phyloP scores from a whole-genome alignment of 92 coral and sea anemone genomes.

The Paramuricea clavata region DNA sequence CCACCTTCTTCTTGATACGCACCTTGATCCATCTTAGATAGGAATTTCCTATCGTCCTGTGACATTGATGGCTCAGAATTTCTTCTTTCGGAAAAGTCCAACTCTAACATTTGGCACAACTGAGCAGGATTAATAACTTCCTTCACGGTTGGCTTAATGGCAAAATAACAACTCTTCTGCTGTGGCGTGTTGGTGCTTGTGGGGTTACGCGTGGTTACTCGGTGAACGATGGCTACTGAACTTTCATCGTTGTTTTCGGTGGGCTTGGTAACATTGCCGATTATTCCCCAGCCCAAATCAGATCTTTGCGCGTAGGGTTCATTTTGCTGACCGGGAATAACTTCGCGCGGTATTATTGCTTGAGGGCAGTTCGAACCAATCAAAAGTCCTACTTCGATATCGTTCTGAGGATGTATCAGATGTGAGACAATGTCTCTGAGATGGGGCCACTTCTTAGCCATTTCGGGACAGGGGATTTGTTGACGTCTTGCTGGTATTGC shows the following conservation, averaged over 20 bases:
- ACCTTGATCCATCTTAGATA: slow-evolving; percentile 43
- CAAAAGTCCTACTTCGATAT: slow-evolving; percentile 68
- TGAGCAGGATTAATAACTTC: slow-evolving; percentile 62
- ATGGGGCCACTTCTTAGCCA: slow-evolving; percentile 62
- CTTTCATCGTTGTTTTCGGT: neutral
- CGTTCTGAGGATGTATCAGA: slow-evolving; percentile 49
- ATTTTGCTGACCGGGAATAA: slow-evolving; percentile 63
- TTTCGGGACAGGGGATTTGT: slow-evolving; percentile 61
- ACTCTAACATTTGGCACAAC: slow-evolving; percentile 54
- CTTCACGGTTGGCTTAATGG: slow-evolving; percentile 29
- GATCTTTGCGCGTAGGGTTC: slow-evolving; percentile 69
- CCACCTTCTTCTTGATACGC: slow-evolving; percentile 36
- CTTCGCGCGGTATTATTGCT: slow-evolving; percentile 71
- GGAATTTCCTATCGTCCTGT: slow-evolving; percentile 57
- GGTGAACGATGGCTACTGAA: neutral
- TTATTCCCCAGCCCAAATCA: slow-evolving; percentile 74
- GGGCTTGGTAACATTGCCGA: slow-evolving; percentile 36
- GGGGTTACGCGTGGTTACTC: neutral
- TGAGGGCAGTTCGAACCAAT: slow-evolving; percentile 72
- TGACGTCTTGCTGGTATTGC: slow-evolving; percentile 46
- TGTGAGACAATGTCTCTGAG: slow-evolving; percentile 44
- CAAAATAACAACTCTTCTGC: slow-evolving; percentile 42
- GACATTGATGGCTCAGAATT: slow-evolving; percentile 25
- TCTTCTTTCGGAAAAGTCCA: slow-evolving; percentile 55
- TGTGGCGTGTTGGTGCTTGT: neutral